phyloP scores from a whole-genome alignment of 2,888 invertebrate genomes.

The Morinoia aosen region DNA sequence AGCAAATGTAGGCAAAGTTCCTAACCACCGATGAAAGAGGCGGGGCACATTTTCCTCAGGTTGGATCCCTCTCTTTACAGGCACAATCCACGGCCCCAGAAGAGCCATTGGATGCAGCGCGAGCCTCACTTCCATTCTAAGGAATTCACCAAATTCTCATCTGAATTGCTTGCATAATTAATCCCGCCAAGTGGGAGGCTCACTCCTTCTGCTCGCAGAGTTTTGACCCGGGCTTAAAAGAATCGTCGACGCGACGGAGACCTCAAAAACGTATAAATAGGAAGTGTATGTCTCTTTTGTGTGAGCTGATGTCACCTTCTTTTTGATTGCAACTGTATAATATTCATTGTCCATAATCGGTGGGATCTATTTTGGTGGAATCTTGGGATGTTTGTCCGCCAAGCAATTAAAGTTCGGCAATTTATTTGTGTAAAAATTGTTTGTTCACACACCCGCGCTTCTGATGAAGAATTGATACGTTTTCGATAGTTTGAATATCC shows the following conservation, averaged over 20 bases:
- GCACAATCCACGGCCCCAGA: slow-evolving; percentile 7
- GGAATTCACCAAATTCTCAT: slow-evolving; percentile 48
- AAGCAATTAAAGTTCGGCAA: too few species aligned
- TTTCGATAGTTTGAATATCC: too few species aligned
- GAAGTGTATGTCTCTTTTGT: too few species aligned
- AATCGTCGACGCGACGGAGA: not conserved
- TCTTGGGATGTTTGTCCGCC: too few species aligned
- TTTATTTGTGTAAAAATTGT: too few species aligned
- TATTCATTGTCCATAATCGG: too few species aligned
- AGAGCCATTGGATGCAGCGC: not conserved
- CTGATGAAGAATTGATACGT: too few species aligned
- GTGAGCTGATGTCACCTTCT: too few species aligned
- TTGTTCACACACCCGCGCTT: too few species aligned
- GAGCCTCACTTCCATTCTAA: slow-evolving; percentile 29
- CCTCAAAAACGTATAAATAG: not conserved
- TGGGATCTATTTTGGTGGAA: too few species aligned
- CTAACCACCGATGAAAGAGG: not conserved
- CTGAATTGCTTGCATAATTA: slow-evolving; percentile 53
- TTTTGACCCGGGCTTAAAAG: not conserved
- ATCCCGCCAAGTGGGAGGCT: slow-evolving; percentile 24
- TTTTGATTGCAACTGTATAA: too few species aligned
- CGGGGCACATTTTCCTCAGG: not conserved
- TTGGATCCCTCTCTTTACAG: not conserved
- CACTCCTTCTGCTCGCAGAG: not conserved
- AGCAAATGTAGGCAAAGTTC: not conserved